Evolutionary conservation across 2,888 invertebrate species (phyloP), one percentile per base, ranked within the genome.

Genomic region (Lagria hirta): DNA sequence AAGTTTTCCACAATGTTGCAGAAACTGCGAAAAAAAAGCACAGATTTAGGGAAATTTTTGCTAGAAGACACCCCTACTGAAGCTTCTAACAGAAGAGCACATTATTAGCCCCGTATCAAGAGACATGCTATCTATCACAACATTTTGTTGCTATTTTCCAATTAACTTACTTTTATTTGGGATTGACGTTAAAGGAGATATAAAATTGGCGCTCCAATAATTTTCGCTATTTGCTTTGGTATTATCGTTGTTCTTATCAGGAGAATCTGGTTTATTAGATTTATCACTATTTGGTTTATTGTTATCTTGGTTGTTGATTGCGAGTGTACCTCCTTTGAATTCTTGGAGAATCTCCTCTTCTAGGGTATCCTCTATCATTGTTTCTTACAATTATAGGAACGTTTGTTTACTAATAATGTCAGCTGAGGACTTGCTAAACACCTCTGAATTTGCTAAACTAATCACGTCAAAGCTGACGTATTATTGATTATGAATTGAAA

Each of bases 241-340:
- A 33, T 52, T 58, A 34, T 55, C 50, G 32, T 35, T 4, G 10
- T 5, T 14, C 22, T 40, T 42, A 41, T 50, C 35, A 33, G 20
- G 34, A 26, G 44, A 43, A 29, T 48, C 46, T 4, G 26, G 15
- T 17, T 30, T 43, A 33, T 40, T 48, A 21, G 41, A 35, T 21
- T 37, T 21, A 40, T 41, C 37, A 18, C 30, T 29, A 20, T 48
- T 51, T 38, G 33, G 26, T 48, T 42, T 51, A 30, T 20, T 43
- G 43, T 46, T 45, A 34, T 61, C 60, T 23, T 57, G 48, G 43
- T 57, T 58, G 43, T 57, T 58, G 32, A 67, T 60, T 35, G 59
- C 46, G 45, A 67, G 57, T 15, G 78, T 78, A 26, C 78, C 79
- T 20, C 78, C 79, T 33, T 75, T 74, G 55, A 80, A 79, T 62